Evolutionary conservation across 2,797 vertebrate genomes (phyloP).

Genomic region (Gymnodraco acuticeps): DNA sequence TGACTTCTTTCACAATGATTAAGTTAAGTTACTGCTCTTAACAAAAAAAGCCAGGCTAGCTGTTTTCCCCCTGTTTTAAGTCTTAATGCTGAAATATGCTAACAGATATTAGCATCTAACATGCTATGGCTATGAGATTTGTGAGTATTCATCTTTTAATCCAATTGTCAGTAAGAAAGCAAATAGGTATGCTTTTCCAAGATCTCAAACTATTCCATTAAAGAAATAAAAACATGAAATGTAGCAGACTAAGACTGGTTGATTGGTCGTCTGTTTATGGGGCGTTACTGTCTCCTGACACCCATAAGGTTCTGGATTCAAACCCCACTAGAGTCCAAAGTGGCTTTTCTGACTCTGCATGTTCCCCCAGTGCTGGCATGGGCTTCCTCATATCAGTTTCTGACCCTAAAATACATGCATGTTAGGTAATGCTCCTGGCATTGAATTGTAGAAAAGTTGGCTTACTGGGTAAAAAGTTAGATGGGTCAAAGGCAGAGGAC

Average conservation of each 20-base stretch:
- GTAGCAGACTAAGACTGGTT: not conserved
- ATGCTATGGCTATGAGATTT: not conserved
- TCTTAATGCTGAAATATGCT: not conserved
- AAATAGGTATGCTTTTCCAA: not conserved
- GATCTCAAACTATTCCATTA: not conserved
- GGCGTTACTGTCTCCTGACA: not conserved
- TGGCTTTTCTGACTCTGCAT: slow-evolving; percentile 31
- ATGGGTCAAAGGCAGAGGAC: slow-evolving; percentile 8
- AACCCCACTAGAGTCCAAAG: not conserved
- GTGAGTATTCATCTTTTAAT: not conserved
- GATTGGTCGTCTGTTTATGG: slow-evolving; percentile 5
- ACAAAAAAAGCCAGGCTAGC: not conserved
- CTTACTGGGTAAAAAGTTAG: not conserved
- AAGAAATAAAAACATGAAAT: not conserved
- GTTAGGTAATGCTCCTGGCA: slow-evolving; percentile 36
- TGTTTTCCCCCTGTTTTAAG: not conserved
- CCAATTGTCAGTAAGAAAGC: not conserved
- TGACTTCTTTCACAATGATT: not conserved
- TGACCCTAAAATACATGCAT: slow-evolving; percentile 27
- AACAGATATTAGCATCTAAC: not conserved
- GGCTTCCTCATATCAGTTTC: not conserved
- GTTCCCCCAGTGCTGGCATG: slow-evolving; percentile 23
- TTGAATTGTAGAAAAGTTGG: not conserved
- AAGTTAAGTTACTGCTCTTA: not conserved
- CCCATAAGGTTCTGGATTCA: not conserved